Percentiles rank a stretch among this genome's conserved stretches.
Evolutionary conservation across 2,797 vertebrate genomes (phyloP).

Genomic region (Epinephelus awoara): DNA sequence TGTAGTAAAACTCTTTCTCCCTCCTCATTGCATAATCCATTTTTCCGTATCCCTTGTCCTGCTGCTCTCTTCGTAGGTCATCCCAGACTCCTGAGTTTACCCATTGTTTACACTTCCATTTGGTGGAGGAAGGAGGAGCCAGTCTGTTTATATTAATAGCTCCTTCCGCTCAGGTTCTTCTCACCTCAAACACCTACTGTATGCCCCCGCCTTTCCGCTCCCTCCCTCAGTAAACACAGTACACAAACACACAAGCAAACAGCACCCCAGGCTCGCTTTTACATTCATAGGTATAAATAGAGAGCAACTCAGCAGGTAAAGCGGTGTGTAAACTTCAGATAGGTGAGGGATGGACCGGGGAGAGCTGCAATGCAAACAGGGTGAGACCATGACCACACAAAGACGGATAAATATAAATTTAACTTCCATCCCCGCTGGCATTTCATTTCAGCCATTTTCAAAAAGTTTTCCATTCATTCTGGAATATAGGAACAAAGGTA

Average conservation of each 20-base stretch:
- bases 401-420: background rate
- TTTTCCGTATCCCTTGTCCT: conserved; percentile 11
- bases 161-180: conserved; percentile 58
- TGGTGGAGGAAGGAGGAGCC: conserved; percentile 34
- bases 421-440: background rate
- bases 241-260: conserved; percentile 40
- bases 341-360: conserved; percentile 20
- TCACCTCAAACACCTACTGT: conserved; percentile 62
- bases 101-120: conserved; percentile 63
- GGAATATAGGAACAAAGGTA: background rate
- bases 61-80: conserved; percentile 25
- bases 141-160: conserved; percentile 61
- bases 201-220: conserved; percentile 42
- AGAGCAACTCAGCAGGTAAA: conserved; percentile 27
- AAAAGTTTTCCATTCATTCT: conserved; percentile 7
- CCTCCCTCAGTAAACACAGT: conserved; percentile 51
- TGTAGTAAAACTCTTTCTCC: background rate
- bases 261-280: conserved; percentile 16
- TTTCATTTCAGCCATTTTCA: background rate
- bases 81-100: conserved; percentile 12
- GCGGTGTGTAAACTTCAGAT: conserved; percentile 28
- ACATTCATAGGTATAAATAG: conserved; percentile 25
- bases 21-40: background rate
- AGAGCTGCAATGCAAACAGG: conserved; percentile 40
- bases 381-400: background rate